These are phyloP conservation scores for Orthosia incerta DNA, from an alignment of 2,888 invertebrate genomes.

Conservation along the genomic window DNA sequence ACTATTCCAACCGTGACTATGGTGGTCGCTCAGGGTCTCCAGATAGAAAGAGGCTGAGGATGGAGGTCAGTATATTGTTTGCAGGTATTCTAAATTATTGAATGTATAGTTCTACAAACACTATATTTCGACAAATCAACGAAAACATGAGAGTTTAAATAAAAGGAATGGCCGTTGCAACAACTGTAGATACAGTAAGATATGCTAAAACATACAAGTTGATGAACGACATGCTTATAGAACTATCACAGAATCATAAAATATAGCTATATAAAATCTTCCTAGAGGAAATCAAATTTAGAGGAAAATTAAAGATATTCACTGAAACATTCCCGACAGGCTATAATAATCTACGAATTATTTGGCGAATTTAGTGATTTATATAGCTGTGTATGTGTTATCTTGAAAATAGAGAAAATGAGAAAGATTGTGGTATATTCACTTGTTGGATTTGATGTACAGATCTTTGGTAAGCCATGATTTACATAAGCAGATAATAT, in stretches of 20 bases:
- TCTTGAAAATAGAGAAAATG: slow-evolving; percentile 56
- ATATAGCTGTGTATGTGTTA: slow-evolving; percentile 49
- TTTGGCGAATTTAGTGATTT: slow-evolving; percentile 57
- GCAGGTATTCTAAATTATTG: slow-evolving; percentile 35
- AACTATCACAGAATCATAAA: slow-evolving; percentile 54
- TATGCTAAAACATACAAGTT: slow-evolving; percentile 41
- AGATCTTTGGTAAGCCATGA: slow-evolving; percentile 59
- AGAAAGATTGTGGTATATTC: slow-evolving; percentile 52
- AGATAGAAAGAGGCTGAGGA: slow-evolving; percentile 92
- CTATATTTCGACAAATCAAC: slow-evolving; percentile 42
- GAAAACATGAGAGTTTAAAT: slow-evolving; percentile 41
- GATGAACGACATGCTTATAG: slow-evolving; percentile 45
- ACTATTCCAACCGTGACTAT: slow-evolving; percentile 90
- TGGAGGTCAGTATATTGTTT: slow-evolving; percentile 88
- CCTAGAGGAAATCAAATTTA: slow-evolving; percentile 52
- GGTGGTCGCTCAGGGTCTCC: slow-evolving; percentile 91
- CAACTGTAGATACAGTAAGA: slow-evolving; percentile 52
- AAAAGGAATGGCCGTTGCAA: slow-evolving; percentile 58
- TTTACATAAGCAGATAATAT: slow-evolving; percentile 55
- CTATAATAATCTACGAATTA: slow-evolving; percentile 45
- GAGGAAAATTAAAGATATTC: slow-evolving; percentile 51
- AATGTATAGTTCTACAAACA: slow-evolving; percentile 23
- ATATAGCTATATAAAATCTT: slow-evolving; percentile 45
- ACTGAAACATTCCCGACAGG: slow-evolving; percentile 47
- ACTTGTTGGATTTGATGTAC: slow-evolving; percentile 54